These are phyloP conservation scores for Mastacembelus armatus DNA, from an alignment of 2,797 vertebrate species.

Conservation along the genomic window DNA sequence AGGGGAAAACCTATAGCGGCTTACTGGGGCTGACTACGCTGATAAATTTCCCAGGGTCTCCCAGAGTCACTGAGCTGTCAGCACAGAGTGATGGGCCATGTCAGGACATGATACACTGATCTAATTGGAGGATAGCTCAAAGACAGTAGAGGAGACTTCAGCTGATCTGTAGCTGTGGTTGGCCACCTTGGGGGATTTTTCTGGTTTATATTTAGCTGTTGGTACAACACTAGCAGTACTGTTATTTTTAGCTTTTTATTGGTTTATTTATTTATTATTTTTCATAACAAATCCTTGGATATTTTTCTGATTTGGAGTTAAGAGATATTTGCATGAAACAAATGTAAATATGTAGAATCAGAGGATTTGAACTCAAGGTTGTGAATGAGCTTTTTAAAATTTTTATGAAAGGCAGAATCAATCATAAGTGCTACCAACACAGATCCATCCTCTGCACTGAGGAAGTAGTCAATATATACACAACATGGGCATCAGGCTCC, in stretches of 20 bases:
- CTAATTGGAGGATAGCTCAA: conserved; percentile 71
- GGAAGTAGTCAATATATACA: conserved; percentile 48
- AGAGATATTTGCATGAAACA: conserved; percentile 4
- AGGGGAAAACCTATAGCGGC: conserved; percentile 21
- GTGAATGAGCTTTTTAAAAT: conserved; percentile 9
- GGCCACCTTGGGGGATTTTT: conserved; percentile 37
- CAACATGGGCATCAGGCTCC: conserved; percentile 34
- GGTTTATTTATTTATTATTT: too few relatives aligned
- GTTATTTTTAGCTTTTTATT: not conserved
- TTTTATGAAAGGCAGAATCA: conserved; percentile 31
- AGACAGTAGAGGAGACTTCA: conserved; percentile 64
- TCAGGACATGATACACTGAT: conserved; percentile 70
- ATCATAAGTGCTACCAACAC: conserved; percentile 9
- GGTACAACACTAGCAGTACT: conserved; percentile 17
- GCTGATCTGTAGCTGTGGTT: conserved; percentile 55
- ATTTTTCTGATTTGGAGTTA: not conserved
- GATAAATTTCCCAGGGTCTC: conserved; percentile 68
- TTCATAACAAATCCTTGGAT: too few relatives aligned
- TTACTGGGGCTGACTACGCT: conserved; percentile 56
- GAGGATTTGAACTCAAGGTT: not conserved
- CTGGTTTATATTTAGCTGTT: conserved; percentile 57
- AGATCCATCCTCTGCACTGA: conserved; percentile 10
- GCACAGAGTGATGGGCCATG: conserved; percentile 71
- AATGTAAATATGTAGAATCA: too few relatives aligned
- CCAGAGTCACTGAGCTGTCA: conserved; percentile 73